Evolutionary conservation across 2,797 vertebrate genomes (phyloP).

Genomic region (Lates japonicus): DNA sequence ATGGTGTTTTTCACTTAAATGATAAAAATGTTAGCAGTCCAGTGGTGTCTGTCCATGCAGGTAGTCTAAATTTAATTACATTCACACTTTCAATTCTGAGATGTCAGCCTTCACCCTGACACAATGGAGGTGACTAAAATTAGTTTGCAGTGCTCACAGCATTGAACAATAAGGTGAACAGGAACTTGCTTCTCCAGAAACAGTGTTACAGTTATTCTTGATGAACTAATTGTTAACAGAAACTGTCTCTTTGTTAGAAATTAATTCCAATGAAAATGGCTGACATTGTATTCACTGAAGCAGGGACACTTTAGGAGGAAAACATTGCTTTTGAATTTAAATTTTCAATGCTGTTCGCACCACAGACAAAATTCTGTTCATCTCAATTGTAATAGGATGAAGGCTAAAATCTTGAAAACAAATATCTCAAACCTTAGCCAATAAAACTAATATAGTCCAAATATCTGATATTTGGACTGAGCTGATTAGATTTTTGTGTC

Average conservation of each 20-base stretch:
- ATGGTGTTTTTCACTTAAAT: not conserved
- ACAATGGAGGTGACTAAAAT: not conserved
- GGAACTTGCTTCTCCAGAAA: not conserved
- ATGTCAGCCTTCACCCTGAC: no score
- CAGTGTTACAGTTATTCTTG: not conserved
- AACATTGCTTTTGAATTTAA: not conserved
- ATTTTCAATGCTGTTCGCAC: no score
- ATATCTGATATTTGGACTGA: no score
- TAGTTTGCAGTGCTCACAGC: not conserved
- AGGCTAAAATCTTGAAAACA: no score
- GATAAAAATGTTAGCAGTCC: not conserved
- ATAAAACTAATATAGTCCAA: no score
- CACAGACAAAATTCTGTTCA: no score
- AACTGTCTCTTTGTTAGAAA: conserved; percentile 16
- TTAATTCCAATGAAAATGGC: not conserved
- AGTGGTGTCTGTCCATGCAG: not conserved
- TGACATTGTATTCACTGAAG: conserved; percentile 1
- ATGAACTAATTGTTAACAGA: not conserved
- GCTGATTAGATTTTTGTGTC: no score
- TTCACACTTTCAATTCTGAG: not conserved
- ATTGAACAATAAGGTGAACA: not conserved
- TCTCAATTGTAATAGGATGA: no score
- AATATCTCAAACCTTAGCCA: no score
- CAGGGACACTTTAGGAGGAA: not conserved
- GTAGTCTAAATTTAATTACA: not conserved